Conservation (phyloP, 1,140 invertebrate species). For the Bombus soroeensis region DNA sequence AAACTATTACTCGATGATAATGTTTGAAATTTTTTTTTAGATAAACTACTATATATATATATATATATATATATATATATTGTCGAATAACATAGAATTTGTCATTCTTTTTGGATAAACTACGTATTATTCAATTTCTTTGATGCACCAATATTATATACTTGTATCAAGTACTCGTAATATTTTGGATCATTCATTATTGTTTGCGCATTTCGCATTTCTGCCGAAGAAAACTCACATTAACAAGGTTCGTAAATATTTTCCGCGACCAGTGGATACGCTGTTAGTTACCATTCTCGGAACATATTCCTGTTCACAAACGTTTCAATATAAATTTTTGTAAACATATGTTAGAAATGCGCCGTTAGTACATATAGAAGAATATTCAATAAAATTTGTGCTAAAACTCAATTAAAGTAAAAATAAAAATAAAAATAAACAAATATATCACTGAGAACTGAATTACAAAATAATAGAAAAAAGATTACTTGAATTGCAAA, state of each 20-base stretch:
- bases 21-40: background rate
- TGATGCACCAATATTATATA: no score
- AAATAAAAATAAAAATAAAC: no score
- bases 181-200: background rate
- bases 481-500: background rate
- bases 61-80: no score
- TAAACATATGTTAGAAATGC: background rate
- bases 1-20: background rate
- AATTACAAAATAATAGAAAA: background rate
- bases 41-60: background rate
- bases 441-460: background rate
- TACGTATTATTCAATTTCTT: background rate
- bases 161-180: background rate
- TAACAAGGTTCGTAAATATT: background rate
- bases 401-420: no score
- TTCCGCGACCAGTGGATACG: background rate
- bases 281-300: background rate
- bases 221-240: background rate
- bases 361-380: background rate
- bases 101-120: background rate
- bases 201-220: background rate
- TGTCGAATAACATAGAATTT: background rate
- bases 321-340: background rate
- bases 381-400: background rate
- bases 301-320: background rate